Percentiles rank a stretch among this genome's conserved stretches.
phyloP scores from a whole-genome alignment of 2,888 invertebrate genomes.

The Resseliella maxima region DNA sequence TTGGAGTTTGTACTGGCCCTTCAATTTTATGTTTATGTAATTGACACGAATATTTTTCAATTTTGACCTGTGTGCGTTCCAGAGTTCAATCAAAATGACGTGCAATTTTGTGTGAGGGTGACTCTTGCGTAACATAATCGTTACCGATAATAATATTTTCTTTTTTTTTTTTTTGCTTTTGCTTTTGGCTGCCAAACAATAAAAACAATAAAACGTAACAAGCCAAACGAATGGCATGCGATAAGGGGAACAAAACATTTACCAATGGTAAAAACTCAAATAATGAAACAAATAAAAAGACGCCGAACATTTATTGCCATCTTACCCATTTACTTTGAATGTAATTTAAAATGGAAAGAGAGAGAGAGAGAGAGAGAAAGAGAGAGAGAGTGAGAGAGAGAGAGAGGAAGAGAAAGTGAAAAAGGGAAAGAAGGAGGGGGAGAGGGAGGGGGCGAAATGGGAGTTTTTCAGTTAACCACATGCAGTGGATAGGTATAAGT shows the following conservation, averaged over 20 bases:
- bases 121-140: background rate
- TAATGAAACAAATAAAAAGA: conserved; percentile 17
- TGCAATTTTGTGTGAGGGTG: background rate
- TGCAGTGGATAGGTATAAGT: background rate
- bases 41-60: background rate
- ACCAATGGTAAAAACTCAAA: background rate
- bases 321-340: no score
- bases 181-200: background rate
- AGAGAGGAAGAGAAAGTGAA: no score
- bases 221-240: background rate
- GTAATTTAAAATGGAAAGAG: no score
- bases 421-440: background rate
- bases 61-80: background rate
- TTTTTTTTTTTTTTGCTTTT: background rate
- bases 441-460: no score
- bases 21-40: background rate
- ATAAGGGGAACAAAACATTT: background rate
- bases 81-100: background rate
- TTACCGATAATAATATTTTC: no score
- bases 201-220: conserved; percentile 47
- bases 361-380: no score
- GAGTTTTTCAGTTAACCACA: no score
- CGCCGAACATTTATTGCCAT: background rate
- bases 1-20: background rate
- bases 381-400: no score